phyloP scores from a whole-genome alignment of 37 sponge, comb jelly and placozoan species.

The Theonella swinhoei region DNA sequence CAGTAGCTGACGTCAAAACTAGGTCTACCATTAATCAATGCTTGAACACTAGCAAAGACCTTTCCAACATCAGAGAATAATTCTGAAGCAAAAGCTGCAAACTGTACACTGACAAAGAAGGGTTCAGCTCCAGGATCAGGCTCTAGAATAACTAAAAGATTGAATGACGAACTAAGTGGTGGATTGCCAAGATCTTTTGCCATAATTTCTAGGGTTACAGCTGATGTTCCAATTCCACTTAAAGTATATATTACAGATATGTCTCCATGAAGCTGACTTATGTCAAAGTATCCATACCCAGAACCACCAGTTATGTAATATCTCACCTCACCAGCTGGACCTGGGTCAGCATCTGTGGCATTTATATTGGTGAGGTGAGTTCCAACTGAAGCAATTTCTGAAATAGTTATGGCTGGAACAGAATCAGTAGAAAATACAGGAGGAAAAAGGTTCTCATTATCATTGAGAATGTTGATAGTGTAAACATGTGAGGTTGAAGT shows the following conservation, averaged over 20 bases:
- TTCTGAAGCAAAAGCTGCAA: slow-evolving; percentile 35
- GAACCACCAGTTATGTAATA: slow-evolving; percentile 62
- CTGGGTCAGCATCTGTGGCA: slow-evolving; percentile 42
- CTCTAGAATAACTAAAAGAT: slow-evolving; percentile 32
- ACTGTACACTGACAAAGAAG: slow-evolving; percentile 30
- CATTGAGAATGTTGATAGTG: slow-evolving; percentile 35
- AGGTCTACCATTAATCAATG: slow-evolving; percentile 13
- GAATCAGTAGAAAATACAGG: slow-evolving; percentile 37
- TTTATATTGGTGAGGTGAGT: slow-evolving; percentile 29
- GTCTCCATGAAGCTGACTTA: slow-evolving; percentile 28
- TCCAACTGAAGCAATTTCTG: slow-evolving; percentile 10
- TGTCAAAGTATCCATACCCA: slow-evolving; percentile 61
- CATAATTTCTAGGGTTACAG: slow-evolving; percentile 18
- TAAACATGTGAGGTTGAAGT: neutral
- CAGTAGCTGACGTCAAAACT: slow-evolving; percentile 37
- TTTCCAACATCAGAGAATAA: neutral
- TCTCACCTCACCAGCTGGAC: slow-evolving; percentile 5
- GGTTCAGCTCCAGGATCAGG: slow-evolving; percentile 21
- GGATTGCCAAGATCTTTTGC: slow-evolving; percentile 19
- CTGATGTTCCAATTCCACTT: neutral
- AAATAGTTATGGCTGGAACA: slow-evolving; percentile 8
- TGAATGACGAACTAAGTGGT: slow-evolving; percentile 9
- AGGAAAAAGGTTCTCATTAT: slow-evolving; percentile 50
- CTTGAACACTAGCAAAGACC: slow-evolving; percentile 44
- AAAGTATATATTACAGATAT: slow-evolving; percentile 20